phyloP scores from a whole-genome alignment of 35 echinoderm and acorn worm genomes.

The Heliocidaris erythrogramma region DNA sequence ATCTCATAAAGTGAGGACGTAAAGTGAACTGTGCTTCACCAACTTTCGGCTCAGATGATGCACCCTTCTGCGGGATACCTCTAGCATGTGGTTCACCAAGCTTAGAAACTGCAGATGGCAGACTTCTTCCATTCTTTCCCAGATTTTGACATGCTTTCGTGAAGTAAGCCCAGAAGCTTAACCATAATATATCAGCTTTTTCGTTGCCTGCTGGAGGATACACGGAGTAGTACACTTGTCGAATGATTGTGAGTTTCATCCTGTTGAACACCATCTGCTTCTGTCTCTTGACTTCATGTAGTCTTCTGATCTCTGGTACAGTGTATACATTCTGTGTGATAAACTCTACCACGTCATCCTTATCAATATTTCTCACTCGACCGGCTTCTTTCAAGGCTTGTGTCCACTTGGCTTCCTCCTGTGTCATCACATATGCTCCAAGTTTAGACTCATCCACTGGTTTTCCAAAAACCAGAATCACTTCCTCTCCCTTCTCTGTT shows the following conservation, averaged over 20 bases:
- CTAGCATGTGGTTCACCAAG: not conserved
- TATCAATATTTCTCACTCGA: not conserved
- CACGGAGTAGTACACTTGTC: not conserved
- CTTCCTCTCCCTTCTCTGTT: not conserved
- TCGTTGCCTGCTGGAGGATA: not conserved
- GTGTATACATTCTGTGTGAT: not conserved
- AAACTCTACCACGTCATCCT: not conserved
- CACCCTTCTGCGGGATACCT: not conserved
- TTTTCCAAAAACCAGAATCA: not conserved
- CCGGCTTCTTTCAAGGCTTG: not conserved
- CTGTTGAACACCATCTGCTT: not conserved
- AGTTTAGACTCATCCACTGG: not conserved
- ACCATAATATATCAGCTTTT: not conserved
- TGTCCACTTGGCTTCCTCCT: not conserved
- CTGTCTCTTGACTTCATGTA: not conserved
- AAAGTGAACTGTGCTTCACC: not conserved
- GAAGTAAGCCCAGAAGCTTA: not conserved
- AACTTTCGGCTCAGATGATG: not conserved
- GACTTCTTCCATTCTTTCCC: not conserved
- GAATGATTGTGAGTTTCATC: not conserved
- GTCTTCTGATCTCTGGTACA: not conserved
- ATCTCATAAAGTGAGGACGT: not conserved
- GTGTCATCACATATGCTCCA: not conserved
- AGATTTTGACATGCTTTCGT: not conserved
- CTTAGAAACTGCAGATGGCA: not conserved